Conservation (phyloP, 2,797 vertebrate species). For the Poeciliopsis presidionis region DNA sequence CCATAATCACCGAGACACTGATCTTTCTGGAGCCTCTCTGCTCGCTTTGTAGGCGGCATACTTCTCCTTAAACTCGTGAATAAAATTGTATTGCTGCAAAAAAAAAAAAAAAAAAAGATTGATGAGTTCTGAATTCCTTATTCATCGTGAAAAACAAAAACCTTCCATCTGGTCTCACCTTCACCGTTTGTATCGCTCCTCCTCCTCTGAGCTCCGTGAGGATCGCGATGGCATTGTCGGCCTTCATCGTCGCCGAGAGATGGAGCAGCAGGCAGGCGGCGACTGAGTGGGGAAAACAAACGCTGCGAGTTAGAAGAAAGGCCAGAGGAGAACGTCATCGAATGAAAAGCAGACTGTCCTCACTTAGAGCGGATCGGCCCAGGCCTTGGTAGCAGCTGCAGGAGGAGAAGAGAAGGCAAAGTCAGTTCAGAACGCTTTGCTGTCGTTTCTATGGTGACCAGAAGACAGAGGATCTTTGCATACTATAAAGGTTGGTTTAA, state of each 20-base stretch:
- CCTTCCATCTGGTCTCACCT: slow-evolving; percentile 75
- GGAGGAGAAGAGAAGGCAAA: background rate
- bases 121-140: background rate
- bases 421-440: slow-evolving; percentile 2
- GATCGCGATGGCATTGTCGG: slow-evolving; percentile 86
- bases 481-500: background rate
- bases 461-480: background rate
- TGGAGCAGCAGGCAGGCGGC: slow-evolving; percentile 89
- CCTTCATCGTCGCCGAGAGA: slow-evolving; percentile 80
- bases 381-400: slow-evolving; percentile 91
- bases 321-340: background rate
- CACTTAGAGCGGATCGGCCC: slow-evolving; percentile 88
- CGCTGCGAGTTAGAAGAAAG: background rate
- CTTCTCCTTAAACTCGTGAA: slow-evolving; percentile 90
- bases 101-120: background rate
- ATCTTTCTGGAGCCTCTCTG: slow-evolving; percentile 72
- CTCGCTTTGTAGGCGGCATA: slow-evolving; percentile 75
- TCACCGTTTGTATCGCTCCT: slow-evolving; percentile 91
- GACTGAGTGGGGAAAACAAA: slow-evolving; percentile 71
- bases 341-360: slow-evolving; percentile 40
- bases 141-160: background rate
- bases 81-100: slow-evolving; percentile 92
- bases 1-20: slow-evolving; percentile 82
- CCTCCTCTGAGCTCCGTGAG: slow-evolving; percentile 85
- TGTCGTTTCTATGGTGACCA: background rate